Percentiles rank a stretch among this genome's conserved stretches.
Conservation (phyloP, 2,113 vertebrate genomes). For the Empidonax alnorum region DNA sequence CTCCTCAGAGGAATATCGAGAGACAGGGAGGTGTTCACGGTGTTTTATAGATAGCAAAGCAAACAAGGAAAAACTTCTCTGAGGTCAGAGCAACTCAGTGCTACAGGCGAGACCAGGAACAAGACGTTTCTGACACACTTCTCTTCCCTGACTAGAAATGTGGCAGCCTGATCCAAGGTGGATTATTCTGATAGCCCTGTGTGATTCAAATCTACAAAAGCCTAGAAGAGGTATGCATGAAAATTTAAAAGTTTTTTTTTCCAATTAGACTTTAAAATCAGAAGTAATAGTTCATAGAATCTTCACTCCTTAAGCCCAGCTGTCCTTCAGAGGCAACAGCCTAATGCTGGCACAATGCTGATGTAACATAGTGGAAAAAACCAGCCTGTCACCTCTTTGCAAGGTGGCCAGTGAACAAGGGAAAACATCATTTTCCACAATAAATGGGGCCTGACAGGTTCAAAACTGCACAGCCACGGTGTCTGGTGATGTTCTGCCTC, state of each 20-base stretch:
- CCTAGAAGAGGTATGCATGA: not conserved
- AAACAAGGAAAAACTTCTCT: not conserved
- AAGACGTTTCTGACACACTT: not conserved
- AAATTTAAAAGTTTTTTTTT: not conserved
- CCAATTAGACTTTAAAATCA: not conserved
- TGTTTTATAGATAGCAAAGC: not conserved
- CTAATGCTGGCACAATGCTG: not conserved
- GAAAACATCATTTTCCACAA: conserved; percentile 3
- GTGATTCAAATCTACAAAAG: not conserved
- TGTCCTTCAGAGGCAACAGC: not conserved
- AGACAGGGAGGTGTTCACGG: not conserved
- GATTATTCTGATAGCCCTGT: not conserved
- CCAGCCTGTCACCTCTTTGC: not conserved
- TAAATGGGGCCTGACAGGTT: conserved; percentile 14
- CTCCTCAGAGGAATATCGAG: not conserved
- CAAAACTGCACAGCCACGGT: not conserved
- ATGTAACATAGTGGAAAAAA: conserved; percentile 21
- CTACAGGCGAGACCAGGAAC: not conserved
- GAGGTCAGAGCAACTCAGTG: not conserved
- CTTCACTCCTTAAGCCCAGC: not conserved
- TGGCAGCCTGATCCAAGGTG: not conserved
- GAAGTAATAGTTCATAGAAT: not conserved
- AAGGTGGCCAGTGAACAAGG: not conserved
- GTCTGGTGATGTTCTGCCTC: not conserved
- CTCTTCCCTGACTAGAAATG: not conserved